phyloP scores from a whole-genome alignment of 2,797 vertebrate genomes.

The Trachops cirrhosus region DNA sequence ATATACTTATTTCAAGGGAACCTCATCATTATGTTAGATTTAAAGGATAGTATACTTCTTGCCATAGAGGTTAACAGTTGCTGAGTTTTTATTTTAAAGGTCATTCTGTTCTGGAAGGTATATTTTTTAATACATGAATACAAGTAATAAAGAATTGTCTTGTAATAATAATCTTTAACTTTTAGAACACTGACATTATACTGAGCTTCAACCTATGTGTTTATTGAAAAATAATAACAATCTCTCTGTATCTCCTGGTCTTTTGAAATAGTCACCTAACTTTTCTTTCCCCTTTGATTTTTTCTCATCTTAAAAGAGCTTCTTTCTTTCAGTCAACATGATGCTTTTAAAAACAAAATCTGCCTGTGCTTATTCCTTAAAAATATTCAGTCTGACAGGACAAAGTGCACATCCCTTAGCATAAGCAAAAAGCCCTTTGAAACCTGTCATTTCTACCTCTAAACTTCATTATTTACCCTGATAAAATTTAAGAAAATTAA shows the following conservation, averaged over 20 bases:
- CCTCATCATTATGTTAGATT: neutral
- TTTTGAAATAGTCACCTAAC: neutral
- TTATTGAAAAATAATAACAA: neutral
- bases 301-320: neutral
- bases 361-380: neutral
- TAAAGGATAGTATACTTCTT: neutral
- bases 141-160: neutral
- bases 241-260: neutral
- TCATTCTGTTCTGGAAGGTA: neutral
- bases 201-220: neutral
- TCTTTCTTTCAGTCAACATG: neutral
- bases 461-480: neutral
- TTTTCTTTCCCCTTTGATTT: neutral
- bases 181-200: neutral
- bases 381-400: neutral
- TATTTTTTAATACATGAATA: neutral
- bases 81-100: neutral
- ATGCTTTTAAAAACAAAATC: neutral
- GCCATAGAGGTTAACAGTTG: neutral
- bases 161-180: neutral
- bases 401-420: neutral
- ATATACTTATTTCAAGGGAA: neutral
- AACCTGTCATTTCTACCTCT: neutral
- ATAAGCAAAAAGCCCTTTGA: neutral
- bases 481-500: neutral